phyloP scores from a whole-genome alignment of 2,113 vertebrate genomes.

The Anarhynchus alexandrinus region DNA sequence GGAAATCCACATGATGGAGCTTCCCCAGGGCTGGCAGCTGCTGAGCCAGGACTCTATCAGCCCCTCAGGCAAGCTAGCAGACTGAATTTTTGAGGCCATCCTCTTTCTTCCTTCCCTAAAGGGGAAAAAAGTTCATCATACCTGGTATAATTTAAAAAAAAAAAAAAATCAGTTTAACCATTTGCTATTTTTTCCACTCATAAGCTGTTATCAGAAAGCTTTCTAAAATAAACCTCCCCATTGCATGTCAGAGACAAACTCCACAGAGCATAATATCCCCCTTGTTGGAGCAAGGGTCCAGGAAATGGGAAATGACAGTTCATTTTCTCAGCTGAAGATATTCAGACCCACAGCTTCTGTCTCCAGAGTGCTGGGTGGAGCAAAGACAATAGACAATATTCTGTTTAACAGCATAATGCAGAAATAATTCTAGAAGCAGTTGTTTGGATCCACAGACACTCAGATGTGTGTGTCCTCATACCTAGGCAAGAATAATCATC shows the following conservation, averaged over 20 bases:
- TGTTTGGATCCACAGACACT: background rate
- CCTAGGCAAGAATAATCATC: background rate
- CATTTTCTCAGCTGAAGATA: background rate
- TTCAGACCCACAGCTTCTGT: background rate
- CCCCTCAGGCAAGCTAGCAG: background rate
- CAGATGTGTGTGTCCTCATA: background rate
- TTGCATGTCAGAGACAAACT: background rate
- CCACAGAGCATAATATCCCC: background rate
- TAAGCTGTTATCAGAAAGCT: background rate
- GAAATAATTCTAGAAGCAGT: background rate
- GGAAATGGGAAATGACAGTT: background rate
- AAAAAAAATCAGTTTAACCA: background rate
- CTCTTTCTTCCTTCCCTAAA: background rate
- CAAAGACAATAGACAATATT: background rate
- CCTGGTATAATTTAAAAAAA: background rate
- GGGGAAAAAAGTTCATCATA: background rate
- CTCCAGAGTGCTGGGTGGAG: background rate
- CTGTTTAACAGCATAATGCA: background rate
- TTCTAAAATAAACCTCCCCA: background rate
- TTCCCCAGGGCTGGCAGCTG: background rate
- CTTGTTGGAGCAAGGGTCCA: background rate
- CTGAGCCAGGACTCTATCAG: background rate
- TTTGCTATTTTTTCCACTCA: background rate
- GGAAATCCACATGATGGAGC: background rate
- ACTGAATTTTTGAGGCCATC: background rate